These are phyloP conservation scores for Muscidifurax raptorellus DNA, from an alignment of 1,140 invertebrate species.

Conservation along the genomic window DNA sequence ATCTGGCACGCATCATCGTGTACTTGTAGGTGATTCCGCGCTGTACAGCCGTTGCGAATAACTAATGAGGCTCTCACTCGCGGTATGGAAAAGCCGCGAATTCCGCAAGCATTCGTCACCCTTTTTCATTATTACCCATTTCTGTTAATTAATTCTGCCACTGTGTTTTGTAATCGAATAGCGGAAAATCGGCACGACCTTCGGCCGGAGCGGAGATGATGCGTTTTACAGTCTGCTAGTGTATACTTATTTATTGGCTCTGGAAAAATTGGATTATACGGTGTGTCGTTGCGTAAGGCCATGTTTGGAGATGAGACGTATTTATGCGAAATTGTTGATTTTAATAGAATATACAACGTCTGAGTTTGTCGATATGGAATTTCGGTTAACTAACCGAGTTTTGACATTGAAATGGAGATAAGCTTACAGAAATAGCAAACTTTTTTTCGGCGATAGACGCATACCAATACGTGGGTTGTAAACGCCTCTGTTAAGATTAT, in stretches of 20 bases:
- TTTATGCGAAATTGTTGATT: not conserved
- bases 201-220: not conserved
- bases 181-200: not conserved
- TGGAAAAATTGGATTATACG: not conserved
- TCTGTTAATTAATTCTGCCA: not conserved
- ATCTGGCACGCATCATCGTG: too few relatives aligned
- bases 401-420: too few relatives aligned
- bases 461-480: too few relatives aligned
- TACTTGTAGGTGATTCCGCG: too few relatives aligned
- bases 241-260: not conserved
- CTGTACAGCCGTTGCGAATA: too few relatives aligned
- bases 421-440: too few relatives aligned
- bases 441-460: too few relatives aligned
- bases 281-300: not conserved
- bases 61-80: too few relatives aligned
- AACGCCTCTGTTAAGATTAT: too few relatives aligned
- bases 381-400: too few relatives aligned
- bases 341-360: not conserved
- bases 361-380: not conserved
- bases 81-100: not conserved
- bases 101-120: not conserved
- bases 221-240: not conserved
- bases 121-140: not conserved
- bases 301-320: not conserved
- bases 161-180: not conserved